Conservation (phyloP, 1,140 invertebrate genomes). For the Periplaneta americana region DNA sequence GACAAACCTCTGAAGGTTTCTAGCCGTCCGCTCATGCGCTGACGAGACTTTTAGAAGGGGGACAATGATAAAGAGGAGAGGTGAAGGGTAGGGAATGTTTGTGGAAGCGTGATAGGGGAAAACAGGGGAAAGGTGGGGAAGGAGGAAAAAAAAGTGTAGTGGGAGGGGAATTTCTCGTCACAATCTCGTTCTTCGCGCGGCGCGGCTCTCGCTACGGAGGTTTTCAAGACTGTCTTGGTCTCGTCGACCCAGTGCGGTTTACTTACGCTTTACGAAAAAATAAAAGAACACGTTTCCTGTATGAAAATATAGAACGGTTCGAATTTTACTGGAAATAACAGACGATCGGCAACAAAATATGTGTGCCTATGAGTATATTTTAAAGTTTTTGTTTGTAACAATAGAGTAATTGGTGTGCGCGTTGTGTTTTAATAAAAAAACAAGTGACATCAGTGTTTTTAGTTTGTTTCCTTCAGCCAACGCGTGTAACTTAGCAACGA, state of each 20-base stretch:
- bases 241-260: not conserved
- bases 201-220: not conserved
- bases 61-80: not conserved
- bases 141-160: not conserved
- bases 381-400: not conserved
- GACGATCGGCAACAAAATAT: not conserved
- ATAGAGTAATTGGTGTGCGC: not conserved
- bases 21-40: not conserved
- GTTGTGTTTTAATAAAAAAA: not conserved
- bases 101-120: not conserved
- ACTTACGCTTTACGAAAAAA: not conserved
- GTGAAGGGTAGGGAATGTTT: not conserved
- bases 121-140: not conserved
- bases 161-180: conserved; percentile 9
- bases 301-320: not conserved
- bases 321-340: not conserved
- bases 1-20: not conserved
- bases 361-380: not conserved
- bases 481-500: not conserved
- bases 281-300: not conserved
- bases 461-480: not conserved
- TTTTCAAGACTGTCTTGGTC: not conserved
- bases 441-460: not conserved
- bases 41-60: not conserved
- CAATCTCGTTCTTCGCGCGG: conserved; percentile 9